phyloP scores from a whole-genome alignment of 2,888 invertebrate species.

The Adelphocoris suturalis region DNA sequence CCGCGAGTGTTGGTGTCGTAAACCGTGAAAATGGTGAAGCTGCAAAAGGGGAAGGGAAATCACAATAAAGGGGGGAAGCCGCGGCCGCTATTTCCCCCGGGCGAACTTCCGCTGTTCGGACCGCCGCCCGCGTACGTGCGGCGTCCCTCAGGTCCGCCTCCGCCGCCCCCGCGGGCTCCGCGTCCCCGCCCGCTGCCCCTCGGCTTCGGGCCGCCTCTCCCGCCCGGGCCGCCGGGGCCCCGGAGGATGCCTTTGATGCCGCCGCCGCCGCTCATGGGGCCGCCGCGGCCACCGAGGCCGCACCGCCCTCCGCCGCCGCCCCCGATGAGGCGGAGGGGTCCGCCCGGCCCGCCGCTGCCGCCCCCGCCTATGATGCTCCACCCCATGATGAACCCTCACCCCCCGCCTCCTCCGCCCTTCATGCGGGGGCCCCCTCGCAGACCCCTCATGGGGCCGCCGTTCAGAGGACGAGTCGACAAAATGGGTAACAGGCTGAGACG shows the following conservation, averaged over 20 bases:
- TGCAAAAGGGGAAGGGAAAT: slow-evolving; percentile 71
- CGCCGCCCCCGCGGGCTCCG: slow-evolving; percentile 72
- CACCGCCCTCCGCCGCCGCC: slow-evolving; percentile 73
- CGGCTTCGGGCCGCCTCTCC: slow-evolving; percentile 76
- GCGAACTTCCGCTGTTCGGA: slow-evolving; percentile 74
- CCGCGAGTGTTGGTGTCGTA: background rate
- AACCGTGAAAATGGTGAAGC: slow-evolving; percentile 72
- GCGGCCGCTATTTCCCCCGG: slow-evolving; percentile 74
- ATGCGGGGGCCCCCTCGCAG: slow-evolving; percentile 73
- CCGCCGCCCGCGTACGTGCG: slow-evolving; percentile 74
- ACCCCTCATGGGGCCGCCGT: slow-evolving; percentile 72
- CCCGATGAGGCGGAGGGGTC: slow-evolving; percentile 73
- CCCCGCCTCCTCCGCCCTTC: slow-evolving; percentile 73
- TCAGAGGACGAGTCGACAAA: slow-evolving; percentile 70
- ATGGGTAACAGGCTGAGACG: slow-evolving; percentile 47
- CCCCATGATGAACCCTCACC: slow-evolving; percentile 73
- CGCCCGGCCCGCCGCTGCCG: slow-evolving; percentile 72
- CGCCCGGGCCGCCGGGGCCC: slow-evolving; percentile 75
- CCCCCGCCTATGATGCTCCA: slow-evolving; percentile 69
- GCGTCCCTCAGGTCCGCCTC: slow-evolving; percentile 72
- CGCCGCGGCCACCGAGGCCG: slow-evolving; percentile 76
- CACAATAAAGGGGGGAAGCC: slow-evolving; percentile 64
- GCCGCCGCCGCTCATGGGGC: slow-evolving; percentile 72
- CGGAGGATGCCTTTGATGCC: slow-evolving; percentile 75
- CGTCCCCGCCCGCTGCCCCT: slow-evolving; percentile 75